Conservation (phyloP, 2,888 invertebrate genomes). For the Lutraria lutraria region DNA sequence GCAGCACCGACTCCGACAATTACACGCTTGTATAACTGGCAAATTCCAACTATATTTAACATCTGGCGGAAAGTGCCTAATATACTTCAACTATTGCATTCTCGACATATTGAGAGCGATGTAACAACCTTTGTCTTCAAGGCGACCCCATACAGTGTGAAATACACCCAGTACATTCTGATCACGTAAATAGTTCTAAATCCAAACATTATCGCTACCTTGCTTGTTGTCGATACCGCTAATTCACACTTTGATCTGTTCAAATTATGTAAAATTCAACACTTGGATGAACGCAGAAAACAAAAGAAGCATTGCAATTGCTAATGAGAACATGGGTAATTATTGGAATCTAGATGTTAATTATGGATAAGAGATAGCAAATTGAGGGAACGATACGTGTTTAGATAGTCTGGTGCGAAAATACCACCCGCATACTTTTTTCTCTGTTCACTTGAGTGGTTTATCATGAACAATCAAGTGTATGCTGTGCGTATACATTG, state of each 20-base stretch:
- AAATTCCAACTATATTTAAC: background rate
- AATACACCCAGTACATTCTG: conserved; percentile 14
- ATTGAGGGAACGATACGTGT: conserved; percentile 31
- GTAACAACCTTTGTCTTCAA: conserved; percentile 19
- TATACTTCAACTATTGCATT: background rate
- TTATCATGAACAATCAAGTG: conserved; percentile 38
- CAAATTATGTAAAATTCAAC: conserved; percentile 33
- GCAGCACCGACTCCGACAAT: conserved; percentile 10
- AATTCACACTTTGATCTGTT: conserved; percentile 50
- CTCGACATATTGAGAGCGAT: background rate
- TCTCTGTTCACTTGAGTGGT: conserved; percentile 29
- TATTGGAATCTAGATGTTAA: conserved; percentile 37
- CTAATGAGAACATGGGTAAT: conserved; percentile 38
- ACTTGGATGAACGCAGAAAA: conserved; percentile 37
- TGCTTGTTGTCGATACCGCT: conserved; percentile 17
- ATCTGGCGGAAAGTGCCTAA: conserved; percentile 13
- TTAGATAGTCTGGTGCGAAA: conserved; percentile 31
- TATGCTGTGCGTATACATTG: background rate
- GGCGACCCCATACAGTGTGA: conserved; percentile 2
- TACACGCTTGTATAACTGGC: conserved; percentile 15
- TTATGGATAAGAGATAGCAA: conserved; percentile 45
- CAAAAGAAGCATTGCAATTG: conserved; percentile 50
- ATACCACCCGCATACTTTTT: conserved; percentile 47
- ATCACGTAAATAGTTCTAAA: conserved; percentile 20
- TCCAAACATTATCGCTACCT: background rate